Evolutionary conservation across 2,113 vertebrate genomes (phyloP).

Genomic region (Echinops telfairi): DNA sequence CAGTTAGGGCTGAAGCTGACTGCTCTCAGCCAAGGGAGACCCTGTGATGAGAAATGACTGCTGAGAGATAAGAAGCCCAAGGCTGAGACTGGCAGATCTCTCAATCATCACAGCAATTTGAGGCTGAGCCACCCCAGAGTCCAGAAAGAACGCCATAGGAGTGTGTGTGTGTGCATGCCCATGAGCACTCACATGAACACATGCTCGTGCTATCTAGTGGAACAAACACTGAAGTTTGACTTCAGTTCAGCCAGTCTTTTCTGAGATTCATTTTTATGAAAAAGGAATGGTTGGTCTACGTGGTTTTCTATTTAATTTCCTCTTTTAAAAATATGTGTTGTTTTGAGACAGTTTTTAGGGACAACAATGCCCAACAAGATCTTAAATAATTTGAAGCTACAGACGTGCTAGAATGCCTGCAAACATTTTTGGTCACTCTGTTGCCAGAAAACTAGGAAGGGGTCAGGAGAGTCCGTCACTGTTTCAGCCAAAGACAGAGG

Average conservation of each 20-base stretch:
- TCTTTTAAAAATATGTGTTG: background rate
- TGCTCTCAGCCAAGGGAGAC: background rate
- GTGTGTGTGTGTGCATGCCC: too few relatives aligned
- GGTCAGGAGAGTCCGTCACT: too few relatives aligned
- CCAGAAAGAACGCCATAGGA: background rate
- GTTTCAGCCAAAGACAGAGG: too few relatives aligned
- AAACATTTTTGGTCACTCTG: background rate
- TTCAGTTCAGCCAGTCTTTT: background rate
- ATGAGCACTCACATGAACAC: too few relatives aligned
- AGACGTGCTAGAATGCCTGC: too few relatives aligned
- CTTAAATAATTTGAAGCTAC: background rate
- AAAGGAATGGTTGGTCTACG: background rate
- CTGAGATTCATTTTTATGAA: slow-evolving; percentile 35
- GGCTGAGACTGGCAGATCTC: background rate
- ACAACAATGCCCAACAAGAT: slow-evolving; percentile 5
- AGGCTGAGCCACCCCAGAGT: background rate
- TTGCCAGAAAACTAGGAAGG: too few relatives aligned
- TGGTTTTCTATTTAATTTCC: background rate
- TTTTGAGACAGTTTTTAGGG: slow-evolving; percentile 28
- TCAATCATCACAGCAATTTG: background rate
- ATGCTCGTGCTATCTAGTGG: background rate
- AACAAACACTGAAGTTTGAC: background rate
- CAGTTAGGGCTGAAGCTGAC: background rate
- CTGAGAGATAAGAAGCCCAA: background rate
- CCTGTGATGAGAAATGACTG: background rate